Percentiles rank a stretch among this genome's conserved stretches.
These are phyloP conservation scores for Halichoeres trimaculatus DNA, from an alignment of 2,113 vertebrate genomes.

Conservation along the genomic window DNA sequence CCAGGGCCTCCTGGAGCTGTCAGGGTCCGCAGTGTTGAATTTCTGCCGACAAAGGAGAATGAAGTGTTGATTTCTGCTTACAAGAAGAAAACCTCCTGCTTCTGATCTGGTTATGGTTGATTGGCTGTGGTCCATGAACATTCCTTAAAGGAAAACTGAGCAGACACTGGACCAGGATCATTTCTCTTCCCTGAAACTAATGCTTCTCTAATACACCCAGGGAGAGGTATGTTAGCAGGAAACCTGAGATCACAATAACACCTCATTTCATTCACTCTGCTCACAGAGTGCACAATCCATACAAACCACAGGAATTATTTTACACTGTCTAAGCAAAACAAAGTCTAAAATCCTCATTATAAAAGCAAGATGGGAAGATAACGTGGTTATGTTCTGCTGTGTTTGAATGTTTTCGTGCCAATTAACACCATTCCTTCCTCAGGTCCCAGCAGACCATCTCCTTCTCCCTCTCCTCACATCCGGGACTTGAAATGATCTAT, in stretches of 20 bases:
- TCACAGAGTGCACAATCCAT: slow-evolving; percentile 75
- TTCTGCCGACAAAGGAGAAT: slow-evolving; percentile 87
- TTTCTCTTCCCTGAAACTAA: slow-evolving; percentile 80
- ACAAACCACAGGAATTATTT: slow-evolving; percentile 81
- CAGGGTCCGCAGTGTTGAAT: slow-evolving; percentile 80
- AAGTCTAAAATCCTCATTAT: slow-evolving; percentile 71
- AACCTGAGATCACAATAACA: slow-evolving; percentile 80
- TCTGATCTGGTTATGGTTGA: slow-evolving; percentile 84
- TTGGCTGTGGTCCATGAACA: slow-evolving; percentile 78
- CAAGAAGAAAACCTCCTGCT: slow-evolving; percentile 83
- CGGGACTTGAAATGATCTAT: slow-evolving; percentile 56
- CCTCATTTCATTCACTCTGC: slow-evolving; percentile 73
- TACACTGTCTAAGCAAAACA: slow-evolving; percentile 87
- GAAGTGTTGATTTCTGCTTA: slow-evolving; percentile 89
- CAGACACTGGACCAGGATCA: slow-evolving; percentile 66
- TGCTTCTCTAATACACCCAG: slow-evolving; percentile 76
- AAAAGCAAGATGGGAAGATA: slow-evolving; percentile 64
- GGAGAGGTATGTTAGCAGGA: slow-evolving; percentile 76
- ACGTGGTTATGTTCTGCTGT: slow-evolving; percentile 76
- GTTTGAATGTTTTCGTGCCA: slow-evolving; percentile 71
- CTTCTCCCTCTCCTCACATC: slow-evolving; percentile 18
- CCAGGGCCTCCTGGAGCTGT: slow-evolving; percentile 68
- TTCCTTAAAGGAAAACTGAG: slow-evolving; percentile 82
- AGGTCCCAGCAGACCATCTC: slow-evolving; percentile 5
- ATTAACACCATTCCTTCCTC: slow-evolving; percentile 46